These are phyloP conservation scores for Pipra filicauda DNA, from an alignment of 2,113 vertebrate genomes.

Conservation along the genomic window DNA sequence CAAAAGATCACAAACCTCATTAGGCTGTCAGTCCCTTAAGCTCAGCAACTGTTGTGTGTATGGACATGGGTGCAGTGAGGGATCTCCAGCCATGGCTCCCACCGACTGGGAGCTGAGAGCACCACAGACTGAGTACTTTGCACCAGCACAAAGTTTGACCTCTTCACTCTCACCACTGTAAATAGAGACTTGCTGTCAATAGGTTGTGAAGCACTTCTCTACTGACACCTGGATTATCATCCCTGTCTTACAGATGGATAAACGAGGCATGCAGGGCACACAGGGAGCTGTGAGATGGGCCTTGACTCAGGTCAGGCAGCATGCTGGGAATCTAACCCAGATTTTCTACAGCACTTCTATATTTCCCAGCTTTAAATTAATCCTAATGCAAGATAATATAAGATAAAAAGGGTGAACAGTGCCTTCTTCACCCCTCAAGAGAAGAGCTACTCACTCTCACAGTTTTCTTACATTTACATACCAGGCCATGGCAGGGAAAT, in stretches of 20 bases:
- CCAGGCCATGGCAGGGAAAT: background rate
- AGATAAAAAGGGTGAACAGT: background rate
- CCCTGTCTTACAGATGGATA: background rate
- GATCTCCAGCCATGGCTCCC: background rate
- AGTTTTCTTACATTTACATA: background rate
- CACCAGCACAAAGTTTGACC: background rate
- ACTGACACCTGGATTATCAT: background rate
- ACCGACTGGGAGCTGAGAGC: background rate
- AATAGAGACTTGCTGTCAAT: background rate
- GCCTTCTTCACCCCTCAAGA: background rate
- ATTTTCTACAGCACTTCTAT: background rate
- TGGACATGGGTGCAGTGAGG: rapidly evolving
- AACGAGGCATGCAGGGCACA: background rate
- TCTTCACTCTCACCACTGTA: background rate
- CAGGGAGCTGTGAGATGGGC: rapidly evolving
- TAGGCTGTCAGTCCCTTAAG: background rate
- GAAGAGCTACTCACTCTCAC: background rate
- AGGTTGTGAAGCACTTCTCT: background rate
- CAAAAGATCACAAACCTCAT: background rate
- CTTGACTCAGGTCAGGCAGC: background rate
- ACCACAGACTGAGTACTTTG: background rate
- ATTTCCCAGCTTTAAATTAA: background rate
- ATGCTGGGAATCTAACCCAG: background rate
- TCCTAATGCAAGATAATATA: background rate
- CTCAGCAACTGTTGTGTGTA: background rate